These are phyloP conservation scores for Morus bassanus DNA, from an alignment of 2,797 vertebrate species.

Conservation along the genomic window DNA sequence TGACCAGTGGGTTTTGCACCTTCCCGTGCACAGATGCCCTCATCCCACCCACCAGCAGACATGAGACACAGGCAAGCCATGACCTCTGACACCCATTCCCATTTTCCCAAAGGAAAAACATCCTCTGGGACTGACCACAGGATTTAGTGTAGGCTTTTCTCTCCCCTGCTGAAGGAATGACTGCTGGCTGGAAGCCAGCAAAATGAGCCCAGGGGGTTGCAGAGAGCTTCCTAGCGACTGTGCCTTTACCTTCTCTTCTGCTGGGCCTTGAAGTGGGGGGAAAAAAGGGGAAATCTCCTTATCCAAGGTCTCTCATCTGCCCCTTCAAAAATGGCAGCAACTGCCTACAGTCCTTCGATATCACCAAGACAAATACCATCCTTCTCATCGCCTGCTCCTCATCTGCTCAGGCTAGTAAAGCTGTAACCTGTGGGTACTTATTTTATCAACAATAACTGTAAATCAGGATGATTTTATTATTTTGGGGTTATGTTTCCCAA, in stretches of 20 bases:
- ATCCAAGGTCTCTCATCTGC: not conserved
- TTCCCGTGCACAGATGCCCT: not conserved
- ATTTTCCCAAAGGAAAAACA: not conserved
- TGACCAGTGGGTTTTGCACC: accelerated
- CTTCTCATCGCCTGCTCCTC: not conserved
- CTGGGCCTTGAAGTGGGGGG: not conserved
- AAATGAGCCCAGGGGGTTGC: not conserved
- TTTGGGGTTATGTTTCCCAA: not conserved
- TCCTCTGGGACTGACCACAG: not conserved
- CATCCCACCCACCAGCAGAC: not conserved
- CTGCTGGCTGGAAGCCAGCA: not conserved
- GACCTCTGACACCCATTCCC: not conserved
- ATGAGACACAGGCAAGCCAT: accelerated
- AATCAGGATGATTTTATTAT: not conserved
- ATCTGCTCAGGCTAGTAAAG: not conserved
- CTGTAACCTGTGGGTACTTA: not conserved
- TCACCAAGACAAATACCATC: not conserved
- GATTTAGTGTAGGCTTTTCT: not conserved
- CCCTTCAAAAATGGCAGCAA: not conserved
- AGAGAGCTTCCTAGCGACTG: not conserved
- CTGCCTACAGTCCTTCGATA: not conserved
- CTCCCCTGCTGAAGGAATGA: not conserved
- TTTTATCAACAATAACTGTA: not conserved
- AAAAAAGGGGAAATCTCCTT: not conserved
- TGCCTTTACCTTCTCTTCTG: not conserved